Evolutionary conservation across 2,888 invertebrate species (phyloP), one percentile per base, ranked within the genome.

Genomic region (Bombylius major): DNA sequence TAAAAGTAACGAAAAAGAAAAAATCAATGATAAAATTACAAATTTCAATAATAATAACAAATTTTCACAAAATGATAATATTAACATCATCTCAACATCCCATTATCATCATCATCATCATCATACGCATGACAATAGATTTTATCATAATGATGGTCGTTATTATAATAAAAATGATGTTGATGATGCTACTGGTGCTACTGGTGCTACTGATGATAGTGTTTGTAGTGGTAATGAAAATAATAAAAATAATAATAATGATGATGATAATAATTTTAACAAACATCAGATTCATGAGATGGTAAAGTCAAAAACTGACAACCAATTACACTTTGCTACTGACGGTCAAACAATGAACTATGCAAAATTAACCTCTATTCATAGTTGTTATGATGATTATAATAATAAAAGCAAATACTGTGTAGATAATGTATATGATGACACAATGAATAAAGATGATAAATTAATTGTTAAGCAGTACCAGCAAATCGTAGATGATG

Each of bases 391-490:
- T 39, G 34, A 36, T 36, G 36, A 36, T 9, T 9, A 36, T 8
- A 36, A 36, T 36, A 36, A 8, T 36, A 36, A 50, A 12, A 45
- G 54, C 45, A 53, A 47, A 53, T 32, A 48, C 42, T 33, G 47
- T 47, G 34, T 7, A 36, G 8, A 7, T 8, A 4, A 36, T 9
- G 6, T 11, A 11, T 39, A 11, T 42, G 56, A 50, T 53, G 50
- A 53, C 46, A 53, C 32, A 50, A 53, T 53, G 34, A 56, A 56
- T 56, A 56, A 52, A 50, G 53, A 56, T 56, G 45, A 56, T 56
- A 50, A 56, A 56, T 56, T 56, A 33, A 52, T 8, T 39, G 44
- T 23, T 33, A 11, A 44, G 23, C 49, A n/a, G 36, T 12, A 23
- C 13, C 34, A 13, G 23, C 13, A 44, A 4, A 13, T 44, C 49